Conservation (phyloP, 1,140 invertebrate genomes). For the Eurosta solidaginis region DNA sequence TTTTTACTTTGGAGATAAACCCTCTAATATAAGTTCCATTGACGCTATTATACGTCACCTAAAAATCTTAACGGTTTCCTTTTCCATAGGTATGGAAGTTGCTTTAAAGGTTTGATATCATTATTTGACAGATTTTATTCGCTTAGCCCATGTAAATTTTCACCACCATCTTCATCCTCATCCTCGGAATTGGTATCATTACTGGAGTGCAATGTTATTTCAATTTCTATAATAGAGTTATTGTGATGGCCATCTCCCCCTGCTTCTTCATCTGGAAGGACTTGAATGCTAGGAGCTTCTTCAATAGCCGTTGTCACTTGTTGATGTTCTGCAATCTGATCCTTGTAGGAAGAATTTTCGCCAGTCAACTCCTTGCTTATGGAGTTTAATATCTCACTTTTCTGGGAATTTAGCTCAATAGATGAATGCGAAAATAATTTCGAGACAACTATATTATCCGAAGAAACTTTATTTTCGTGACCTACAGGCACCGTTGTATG, state of each 20-base stretch:
- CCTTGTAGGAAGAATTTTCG: not conserved
- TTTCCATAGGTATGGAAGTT: no score
- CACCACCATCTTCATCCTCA: not conserved
- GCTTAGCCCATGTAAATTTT: no score
- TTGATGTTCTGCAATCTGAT: not conserved
- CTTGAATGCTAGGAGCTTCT: not conserved
- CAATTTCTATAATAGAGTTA: constrained; percentile 10
- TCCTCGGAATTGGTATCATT: not conserved
- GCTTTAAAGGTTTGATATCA: no score
- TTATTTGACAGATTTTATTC: no score
- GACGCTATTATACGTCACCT: no score
- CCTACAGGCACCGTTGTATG: no score
- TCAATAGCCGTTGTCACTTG: not conserved
- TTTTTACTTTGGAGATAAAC: no score
- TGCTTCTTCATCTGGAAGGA: not conserved
- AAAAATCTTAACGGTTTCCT: no score
- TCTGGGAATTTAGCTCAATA: not conserved
- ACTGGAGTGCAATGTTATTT: not conserved
- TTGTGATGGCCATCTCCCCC: constrained; percentile 22
- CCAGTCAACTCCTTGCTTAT: not conserved
- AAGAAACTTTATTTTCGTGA: not conserved
- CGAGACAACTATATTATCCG: not conserved
- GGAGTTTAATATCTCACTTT: not conserved
- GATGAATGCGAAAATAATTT: not conserved
- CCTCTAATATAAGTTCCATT: no score